A percentile compares a stretch with the other conserved stretches of the same genome.
phyloP scores from a whole-genome alignment of 1,140 invertebrate genomes.

The Chrysomallon squamiferum region DNA sequence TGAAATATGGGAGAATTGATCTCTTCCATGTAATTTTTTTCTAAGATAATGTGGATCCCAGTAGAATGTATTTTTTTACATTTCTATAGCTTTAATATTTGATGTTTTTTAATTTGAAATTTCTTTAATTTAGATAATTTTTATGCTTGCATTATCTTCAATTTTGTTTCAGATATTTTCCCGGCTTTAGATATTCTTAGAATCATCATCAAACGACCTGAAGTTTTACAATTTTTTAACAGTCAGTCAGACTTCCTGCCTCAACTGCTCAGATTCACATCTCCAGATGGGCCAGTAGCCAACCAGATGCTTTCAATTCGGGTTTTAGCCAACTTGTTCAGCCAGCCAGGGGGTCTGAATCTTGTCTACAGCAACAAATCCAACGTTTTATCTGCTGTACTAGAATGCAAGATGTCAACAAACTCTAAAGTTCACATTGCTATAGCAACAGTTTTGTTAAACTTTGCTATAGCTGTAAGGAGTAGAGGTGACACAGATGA shows the following conservation, averaged over 20 bases:
- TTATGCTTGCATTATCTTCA: too few species aligned
- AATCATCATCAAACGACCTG: conserved; percentile 74
- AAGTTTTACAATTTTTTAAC: conserved; percentile 70
- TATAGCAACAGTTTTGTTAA: conserved; percentile 79
- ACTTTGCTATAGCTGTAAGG: conserved; percentile 69
- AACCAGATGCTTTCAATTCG: conserved; percentile 82
- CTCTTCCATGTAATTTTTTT: too few species aligned
- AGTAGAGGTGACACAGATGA: conserved; percentile 62
- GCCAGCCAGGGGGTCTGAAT: conserved; percentile 38
- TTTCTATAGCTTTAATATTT: too few species aligned
- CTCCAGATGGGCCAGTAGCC: conserved; percentile 62
- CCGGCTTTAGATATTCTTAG: conserved; percentile 85
- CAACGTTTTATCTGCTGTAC: conserved; percentile 22
- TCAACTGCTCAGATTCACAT: conserved; percentile 38
- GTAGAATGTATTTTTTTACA: too few species aligned
- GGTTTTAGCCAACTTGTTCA: conserved; percentile 78
- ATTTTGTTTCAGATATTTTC: conserved; percentile 74
- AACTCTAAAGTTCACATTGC: conserved; percentile 73
- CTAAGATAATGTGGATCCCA: too few species aligned
- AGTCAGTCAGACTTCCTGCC: conserved; percentile 37
- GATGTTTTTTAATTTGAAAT: too few species aligned
- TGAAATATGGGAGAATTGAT: too few species aligned
- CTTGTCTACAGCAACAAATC: conserved; percentile 32
- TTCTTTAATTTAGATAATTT: too few species aligned
- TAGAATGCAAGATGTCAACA: conserved; percentile 23